Evolutionary conservation across 2,888 invertebrate genomes (phyloP).

Genomic region (Drosophila neotestacea): DNA sequence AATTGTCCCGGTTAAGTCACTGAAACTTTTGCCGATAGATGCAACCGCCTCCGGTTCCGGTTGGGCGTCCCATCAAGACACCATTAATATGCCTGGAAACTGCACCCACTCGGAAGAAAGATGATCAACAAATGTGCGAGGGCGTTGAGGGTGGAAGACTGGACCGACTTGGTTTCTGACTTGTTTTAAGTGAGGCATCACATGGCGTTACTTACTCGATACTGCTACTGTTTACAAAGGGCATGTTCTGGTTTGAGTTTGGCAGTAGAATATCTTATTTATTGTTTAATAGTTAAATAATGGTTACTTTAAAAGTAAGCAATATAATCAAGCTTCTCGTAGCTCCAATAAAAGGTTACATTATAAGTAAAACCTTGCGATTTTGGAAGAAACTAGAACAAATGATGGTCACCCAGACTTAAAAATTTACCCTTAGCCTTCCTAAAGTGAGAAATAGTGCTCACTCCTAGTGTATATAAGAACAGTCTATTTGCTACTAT

Average conservation of each 20-base stretch:
- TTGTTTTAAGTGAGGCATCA: slow-evolving; percentile 32
- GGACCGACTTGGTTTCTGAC: slow-evolving; percentile 25
- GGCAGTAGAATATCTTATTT: not conserved
- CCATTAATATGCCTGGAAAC: slow-evolving; percentile 55
- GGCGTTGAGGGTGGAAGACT: slow-evolving; percentile 10
- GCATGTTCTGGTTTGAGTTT: not conserved
- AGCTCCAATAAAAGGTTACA: no score
- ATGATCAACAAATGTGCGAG: slow-evolving; percentile 47
- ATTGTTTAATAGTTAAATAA: not conserved
- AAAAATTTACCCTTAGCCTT: no score
- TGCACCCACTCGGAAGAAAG: slow-evolving; percentile 35
- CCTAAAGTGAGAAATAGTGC: no score
- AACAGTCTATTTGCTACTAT: no score
- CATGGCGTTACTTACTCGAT: slow-evolving; percentile 9
- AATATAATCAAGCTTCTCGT: not conserved
- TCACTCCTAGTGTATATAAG: no score
- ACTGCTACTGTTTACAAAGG: not conserved
- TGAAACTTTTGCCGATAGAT: slow-evolving; percentile 44
- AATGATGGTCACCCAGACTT: no score
- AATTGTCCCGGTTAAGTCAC: slow-evolving; percentile 53
- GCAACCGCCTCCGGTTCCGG: slow-evolving; percentile 16
- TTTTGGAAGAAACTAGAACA: no score
- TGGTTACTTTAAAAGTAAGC: not conserved
- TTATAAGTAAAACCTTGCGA: no score
- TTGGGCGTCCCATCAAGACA: slow-evolving; percentile 32